These are phyloP conservation scores for Hydra vulgaris DNA, from an alignment of 30 jellyfish, hydroid and myxozoan species.

Conservation along the genomic window DNA sequence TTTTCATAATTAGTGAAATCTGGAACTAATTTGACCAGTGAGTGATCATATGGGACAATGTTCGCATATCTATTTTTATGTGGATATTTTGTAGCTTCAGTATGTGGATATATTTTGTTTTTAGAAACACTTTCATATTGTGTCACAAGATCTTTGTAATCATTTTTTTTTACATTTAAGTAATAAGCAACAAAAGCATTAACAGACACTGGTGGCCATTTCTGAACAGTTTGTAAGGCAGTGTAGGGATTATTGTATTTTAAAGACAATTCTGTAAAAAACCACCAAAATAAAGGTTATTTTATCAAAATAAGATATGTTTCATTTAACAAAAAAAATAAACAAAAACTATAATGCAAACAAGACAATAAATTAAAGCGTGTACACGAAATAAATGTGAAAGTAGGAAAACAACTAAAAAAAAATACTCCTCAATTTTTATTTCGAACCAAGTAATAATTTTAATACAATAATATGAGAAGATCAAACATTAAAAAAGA, in stretches of 20 bases:
- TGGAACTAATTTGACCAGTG: slow-evolving; percentile 4
- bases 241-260: background rate
- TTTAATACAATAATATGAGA: too few relatives aligned
- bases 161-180: background rate
- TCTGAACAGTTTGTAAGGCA: background rate
- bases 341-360: too few relatives aligned
- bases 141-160: background rate
- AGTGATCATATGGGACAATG: slow-evolving; percentile 22
- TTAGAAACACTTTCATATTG: slow-evolving; percentile 23
- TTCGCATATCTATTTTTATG: slow-evolving; percentile 15
- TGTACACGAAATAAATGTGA: too few relatives aligned
- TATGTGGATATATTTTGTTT: background rate
- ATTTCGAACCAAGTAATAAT: too few relatives aligned
- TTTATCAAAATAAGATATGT: too few relatives aligned
- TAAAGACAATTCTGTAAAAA: too few relatives aligned
- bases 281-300: too few relatives aligned
- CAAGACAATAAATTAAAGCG: too few relatives aligned
- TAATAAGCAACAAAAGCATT: slow-evolving; percentile 12
- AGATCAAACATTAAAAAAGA: too few relatives aligned
- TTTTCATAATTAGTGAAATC: slow-evolving; percentile 1
- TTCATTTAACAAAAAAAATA: too few relatives aligned
- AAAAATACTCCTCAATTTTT: too few relatives aligned
- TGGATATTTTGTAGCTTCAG: slow-evolving; percentile 4
- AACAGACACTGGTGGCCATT: background rate
- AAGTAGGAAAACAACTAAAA: too few relatives aligned